A percentile compares a stretch with the other conserved stretches of the same genome.
Evolutionary conservation across 2,888 invertebrate genomes (phyloP).

Genomic region (Patella depressa): DNA sequence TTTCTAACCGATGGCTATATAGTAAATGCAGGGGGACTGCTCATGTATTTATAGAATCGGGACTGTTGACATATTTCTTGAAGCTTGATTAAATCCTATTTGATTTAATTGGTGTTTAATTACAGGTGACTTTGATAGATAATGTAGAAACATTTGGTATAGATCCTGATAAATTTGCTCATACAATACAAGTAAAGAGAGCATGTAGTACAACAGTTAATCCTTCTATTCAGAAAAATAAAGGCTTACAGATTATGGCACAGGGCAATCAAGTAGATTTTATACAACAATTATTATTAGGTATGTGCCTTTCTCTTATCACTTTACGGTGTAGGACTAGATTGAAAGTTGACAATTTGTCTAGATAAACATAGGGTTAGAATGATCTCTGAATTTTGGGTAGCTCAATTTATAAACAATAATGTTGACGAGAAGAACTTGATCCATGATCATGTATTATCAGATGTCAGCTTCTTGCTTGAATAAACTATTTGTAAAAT

Average conservation of each 20-base stretch:
- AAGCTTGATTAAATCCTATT: no score
- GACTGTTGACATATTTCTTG: no score
- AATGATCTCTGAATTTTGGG: no score
- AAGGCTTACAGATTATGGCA: slow-evolving; percentile 80
- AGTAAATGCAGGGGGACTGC: no score
- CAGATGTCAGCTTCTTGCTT: no score
- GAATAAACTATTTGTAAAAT: no score
- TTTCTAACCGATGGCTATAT: no score
- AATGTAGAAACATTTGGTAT: slow-evolving; percentile 91
- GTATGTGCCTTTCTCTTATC: slow-evolving; percentile 59
- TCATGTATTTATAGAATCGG: no score
- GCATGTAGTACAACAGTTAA: slow-evolving; percentile 90
- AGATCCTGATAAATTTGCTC: slow-evolving; percentile 82
- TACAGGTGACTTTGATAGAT: slow-evolving; percentile 87
- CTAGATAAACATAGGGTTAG: not conserved
- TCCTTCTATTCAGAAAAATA: slow-evolving; percentile 80
- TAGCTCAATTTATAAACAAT: no score
- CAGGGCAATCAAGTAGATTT: slow-evolving; percentile 90
- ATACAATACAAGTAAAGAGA: slow-evolving; percentile 85
- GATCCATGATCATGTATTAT: no score
- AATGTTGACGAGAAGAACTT: no score
- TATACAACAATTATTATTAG: slow-evolving; percentile 75
- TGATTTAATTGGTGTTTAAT: slow-evolving; percentile 19
- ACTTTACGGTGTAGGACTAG: not conserved
- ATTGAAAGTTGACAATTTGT: not conserved